Evolutionary conservation across 2,113 vertebrate genomes (phyloP).

Genomic region (Hymenochirus boettgeri): DNA sequence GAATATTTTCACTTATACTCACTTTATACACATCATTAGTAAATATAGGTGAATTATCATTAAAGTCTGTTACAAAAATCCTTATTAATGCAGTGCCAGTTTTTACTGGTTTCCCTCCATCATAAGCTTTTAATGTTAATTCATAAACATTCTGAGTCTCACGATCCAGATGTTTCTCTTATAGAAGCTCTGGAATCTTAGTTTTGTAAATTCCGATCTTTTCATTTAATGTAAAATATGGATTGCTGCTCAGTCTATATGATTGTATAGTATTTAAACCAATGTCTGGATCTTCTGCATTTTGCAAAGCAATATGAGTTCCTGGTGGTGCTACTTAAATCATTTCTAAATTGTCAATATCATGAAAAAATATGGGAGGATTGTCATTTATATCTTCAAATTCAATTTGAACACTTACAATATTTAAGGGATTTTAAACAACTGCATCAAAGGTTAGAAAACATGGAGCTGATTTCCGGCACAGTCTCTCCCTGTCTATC

Average conservation of each 20-base stretch:
- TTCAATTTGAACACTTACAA: slow-evolving; percentile 50
- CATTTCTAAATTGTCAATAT: slow-evolving; percentile 49
- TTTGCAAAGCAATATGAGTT: slow-evolving; percentile 49
- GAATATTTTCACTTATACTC: slow-evolving; percentile 48
- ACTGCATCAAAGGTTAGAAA: slow-evolving; percentile 61
- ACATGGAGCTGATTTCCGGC: slow-evolving; percentile 52
- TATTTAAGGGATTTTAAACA: slow-evolving; percentile 64
- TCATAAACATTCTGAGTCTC: slow-evolving; percentile 48
- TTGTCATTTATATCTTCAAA: slow-evolving; percentile 58
- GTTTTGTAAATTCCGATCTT: slow-evolving; percentile 48
- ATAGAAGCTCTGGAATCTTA: slow-evolving; percentile 55
- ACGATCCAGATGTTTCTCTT: slow-evolving; percentile 56
- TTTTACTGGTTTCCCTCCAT: slow-evolving; percentile 58
- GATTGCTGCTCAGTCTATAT: slow-evolving; percentile 34
- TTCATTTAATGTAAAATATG: slow-evolving; percentile 52
- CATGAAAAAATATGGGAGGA: slow-evolving; percentile 45
- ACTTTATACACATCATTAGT: slow-evolving; percentile 41
- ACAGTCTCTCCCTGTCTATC: slow-evolving; percentile 65
- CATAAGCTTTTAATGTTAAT: slow-evolving; percentile 56
- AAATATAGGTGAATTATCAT: slow-evolving; percentile 58
- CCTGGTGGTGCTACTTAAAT: slow-evolving; percentile 45
- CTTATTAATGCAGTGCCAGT: slow-evolving; percentile 51
- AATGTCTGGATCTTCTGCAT: slow-evolving; percentile 53
- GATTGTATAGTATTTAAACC: slow-evolving; percentile 41
- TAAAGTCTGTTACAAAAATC: slow-evolving; percentile 55